phyloP scores from a whole-genome alignment of 2,888 invertebrate genomes.

The Caenorhabditis becei region DNA sequence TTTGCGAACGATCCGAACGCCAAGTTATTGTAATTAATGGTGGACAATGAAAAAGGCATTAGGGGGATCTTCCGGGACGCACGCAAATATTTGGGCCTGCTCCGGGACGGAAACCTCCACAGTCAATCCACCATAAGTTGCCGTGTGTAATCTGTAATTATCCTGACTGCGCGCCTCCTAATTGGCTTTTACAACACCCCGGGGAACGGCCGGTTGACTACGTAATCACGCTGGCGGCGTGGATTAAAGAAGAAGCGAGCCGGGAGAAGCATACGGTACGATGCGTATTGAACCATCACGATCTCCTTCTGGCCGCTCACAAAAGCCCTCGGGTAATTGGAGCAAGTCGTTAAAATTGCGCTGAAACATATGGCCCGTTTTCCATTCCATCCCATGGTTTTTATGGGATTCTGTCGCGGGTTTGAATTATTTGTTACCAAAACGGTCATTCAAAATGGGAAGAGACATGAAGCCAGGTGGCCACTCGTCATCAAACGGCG shows the following conservation, averaged over 20 bases:
- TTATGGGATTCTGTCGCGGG: constrained; percentile 20
- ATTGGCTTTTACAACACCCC: constrained; percentile 32
- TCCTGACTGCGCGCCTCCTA: constrained; percentile 9
- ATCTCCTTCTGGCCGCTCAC: neutral
- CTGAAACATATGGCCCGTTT: constrained; percentile 22
- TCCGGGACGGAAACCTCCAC: neutral
- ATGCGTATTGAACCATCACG: neutral
- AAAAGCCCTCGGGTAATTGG: constrained; percentile 21
- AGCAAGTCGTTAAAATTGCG: constrained; percentile 41
- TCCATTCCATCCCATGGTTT: constrained; percentile 5
- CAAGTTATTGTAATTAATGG: constrained; percentile 49
- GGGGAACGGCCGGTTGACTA: constrained; percentile 7
- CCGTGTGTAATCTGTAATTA: constrained; percentile 25
- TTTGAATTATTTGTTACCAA: constrained; percentile 33
- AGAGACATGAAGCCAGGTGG: constrained; percentile 19
- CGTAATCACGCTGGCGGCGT: constrained; percentile 28
- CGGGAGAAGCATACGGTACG: constrained; percentile 22
- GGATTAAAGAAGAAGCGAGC: constrained; percentile 6
- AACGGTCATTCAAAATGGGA: neutral
- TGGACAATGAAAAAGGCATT: constrained; percentile 25
- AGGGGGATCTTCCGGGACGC: constrained; percentile 5
- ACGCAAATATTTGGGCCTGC: constrained; percentile 13
- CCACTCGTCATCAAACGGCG: neutral
- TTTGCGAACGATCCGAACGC: constrained; percentile 5
- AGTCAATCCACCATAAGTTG: constrained; percentile 14